Base-by-base conservation (phyloP, 2,113 vertebrate species). In the Oreocharis arfaki region DNA sequence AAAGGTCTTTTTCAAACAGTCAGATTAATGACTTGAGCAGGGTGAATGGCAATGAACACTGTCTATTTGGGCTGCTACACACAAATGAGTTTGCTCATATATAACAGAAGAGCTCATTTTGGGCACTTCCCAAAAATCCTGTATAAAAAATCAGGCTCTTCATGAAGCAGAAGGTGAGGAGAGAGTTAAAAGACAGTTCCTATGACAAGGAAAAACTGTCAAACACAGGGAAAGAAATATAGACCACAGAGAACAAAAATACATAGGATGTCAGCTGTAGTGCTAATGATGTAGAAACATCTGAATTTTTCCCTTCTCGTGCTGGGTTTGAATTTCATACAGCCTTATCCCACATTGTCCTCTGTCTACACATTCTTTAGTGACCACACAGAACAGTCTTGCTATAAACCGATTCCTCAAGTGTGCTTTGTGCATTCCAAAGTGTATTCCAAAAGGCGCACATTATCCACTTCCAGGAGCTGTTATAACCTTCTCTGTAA, bases 81-180 rank as follows among this genome's bases (percentile, higher is more conserved):
- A 24, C 9, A 49, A 69, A 57, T 16, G 6, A 4, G 32, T 41
- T 10, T 5, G 2, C 13, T 69, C 4, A 1, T 3, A 6, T 24
- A 22, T 16, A 18, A 61, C 27, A 61, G 17, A 47, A 18, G 7
- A 2, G 9, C 15, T 64, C 16, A 42, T 84, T 53, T 73, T 19
- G 12, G 16, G 9, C 32, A 70, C 65, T 60, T 6, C 37, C 84
- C 16, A 73, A 84, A 56, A 92, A 32, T 33, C 11, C 10, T 19
- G 3, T 17, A 6, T 23, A 42, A 89, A 16, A 89, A 74, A 69
- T 24, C 6, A 5, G 6, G 21, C 15, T 76, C 37, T 80, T 84
- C 30, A 19, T 35, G 28, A 84, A 91, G 47, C 16, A 67, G 9
- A 70, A 70, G 7, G 22, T 70, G 11, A 96, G 57, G 19, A 74